phyloP scores from a whole-genome alignment of 2,888 invertebrate genomes.

The Hybos culiciformis region DNA sequence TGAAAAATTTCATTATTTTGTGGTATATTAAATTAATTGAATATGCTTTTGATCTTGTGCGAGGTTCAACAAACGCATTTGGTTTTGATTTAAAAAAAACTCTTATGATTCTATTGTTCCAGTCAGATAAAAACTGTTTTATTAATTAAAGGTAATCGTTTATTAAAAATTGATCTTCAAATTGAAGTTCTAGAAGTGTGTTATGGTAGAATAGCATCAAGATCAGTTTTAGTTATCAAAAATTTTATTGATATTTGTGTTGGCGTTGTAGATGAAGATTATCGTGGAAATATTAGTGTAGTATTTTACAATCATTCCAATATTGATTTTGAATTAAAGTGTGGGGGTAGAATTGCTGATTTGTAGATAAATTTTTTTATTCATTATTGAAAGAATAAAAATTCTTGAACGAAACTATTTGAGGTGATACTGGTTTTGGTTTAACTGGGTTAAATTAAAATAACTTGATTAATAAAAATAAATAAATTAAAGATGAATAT shows the following conservation, averaged over 20 bases:
- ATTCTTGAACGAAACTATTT: constrained; percentile 59
- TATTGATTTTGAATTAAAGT: constrained; percentile 61
- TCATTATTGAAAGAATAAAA: constrained; percentile 68
- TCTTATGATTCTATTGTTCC: constrained; percentile 77
- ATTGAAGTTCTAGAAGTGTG: constrained; percentile 82
- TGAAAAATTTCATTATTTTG: constrained; percentile 38
- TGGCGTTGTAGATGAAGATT: constrained; percentile 91
- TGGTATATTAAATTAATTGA: constrained; percentile 69
- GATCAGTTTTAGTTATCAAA: constrained; percentile 85
- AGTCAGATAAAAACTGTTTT: too few species aligned
- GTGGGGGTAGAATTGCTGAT: constrained; percentile 93
- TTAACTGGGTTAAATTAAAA: too few species aligned
- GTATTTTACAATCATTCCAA: constrained; percentile 89
- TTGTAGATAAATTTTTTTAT: constrained; percentile 83
- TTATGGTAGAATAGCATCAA: constrained; percentile 88
- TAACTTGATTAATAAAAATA: too few species aligned
- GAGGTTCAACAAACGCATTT: constrained; percentile 75
- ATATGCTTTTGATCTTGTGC: constrained; percentile 68
- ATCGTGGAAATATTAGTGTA: constrained; percentile 86
- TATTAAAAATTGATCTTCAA: constrained; percentile 79
- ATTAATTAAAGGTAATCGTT: constrained; percentile 64
- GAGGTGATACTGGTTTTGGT: constrained; percentile 88
- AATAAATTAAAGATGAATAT: too few species aligned
- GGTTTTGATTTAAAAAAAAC: constrained; percentile 75
- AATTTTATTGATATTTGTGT: constrained; percentile 96